Evolutionary conservation across 2,888 invertebrate species (phyloP).

Genomic region (Drosophila merina): DNA sequence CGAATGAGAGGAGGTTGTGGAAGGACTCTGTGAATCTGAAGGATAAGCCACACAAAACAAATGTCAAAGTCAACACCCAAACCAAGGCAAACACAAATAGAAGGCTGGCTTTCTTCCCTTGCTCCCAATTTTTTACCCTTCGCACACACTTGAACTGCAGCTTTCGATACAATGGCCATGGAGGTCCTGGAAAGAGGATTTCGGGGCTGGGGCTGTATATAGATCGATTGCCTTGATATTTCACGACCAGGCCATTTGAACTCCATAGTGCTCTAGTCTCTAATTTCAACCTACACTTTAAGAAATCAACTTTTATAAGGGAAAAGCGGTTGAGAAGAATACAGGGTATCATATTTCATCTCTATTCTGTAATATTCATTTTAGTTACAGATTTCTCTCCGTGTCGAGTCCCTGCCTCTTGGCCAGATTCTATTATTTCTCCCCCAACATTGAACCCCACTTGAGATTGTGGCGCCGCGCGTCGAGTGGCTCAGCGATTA

Average conservation of each 20-base stretch:
- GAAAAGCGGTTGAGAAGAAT: background rate
- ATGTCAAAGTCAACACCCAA: conserved; percentile 77
- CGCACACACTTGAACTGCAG: conserved; percentile 50
- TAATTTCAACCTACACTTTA: conserved; percentile 7
- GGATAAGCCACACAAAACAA: conserved; percentile 77
- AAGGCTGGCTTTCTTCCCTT: background rate
- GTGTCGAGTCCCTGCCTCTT: conserved; percentile 8
- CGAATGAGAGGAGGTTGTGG: background rate
- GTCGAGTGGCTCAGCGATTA: conserved; percentile 75
- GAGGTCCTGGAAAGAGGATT: conserved; percentile 12
- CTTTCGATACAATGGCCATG: conserved; percentile 53
- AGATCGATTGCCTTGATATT: conserved; percentile 65
- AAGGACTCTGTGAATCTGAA: conserved; percentile 51
- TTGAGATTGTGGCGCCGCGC: conserved; percentile 68
- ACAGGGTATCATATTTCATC: too few relatives aligned
- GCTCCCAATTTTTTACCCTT: conserved; percentile 21
- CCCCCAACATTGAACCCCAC: conserved; percentile 35
- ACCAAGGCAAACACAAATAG: conserved; percentile 49
- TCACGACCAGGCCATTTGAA: conserved; percentile 47
- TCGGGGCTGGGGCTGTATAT: conserved; percentile 20
- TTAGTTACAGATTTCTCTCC: background rate
- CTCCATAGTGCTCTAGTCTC: conserved; percentile 31
- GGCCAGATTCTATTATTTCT: conserved; percentile 7
- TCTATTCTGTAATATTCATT: too few relatives aligned
- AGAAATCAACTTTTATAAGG: background rate